Evolutionary conservation across 2,113 vertebrate genomes (phyloP), one percentile per base, ranked within the genome.

Genomic region (Chunga burmeisteri): DNA sequence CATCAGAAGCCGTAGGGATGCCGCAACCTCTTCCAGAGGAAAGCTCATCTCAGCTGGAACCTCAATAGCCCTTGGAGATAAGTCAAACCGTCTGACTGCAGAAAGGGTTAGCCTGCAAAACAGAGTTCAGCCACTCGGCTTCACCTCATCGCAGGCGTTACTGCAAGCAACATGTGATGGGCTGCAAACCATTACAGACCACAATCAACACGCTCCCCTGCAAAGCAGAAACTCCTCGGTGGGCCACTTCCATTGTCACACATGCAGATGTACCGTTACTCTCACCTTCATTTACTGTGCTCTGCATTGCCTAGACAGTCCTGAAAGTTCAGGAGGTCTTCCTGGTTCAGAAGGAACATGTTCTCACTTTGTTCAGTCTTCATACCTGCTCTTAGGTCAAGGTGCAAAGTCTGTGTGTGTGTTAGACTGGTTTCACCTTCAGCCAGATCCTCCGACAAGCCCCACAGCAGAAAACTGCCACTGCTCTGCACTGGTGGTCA

Each of bases 81-180:
- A 0, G 0, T 30, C 23, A 22, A 18, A 5, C 13, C 29, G 36
- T 66, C 34, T 23, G 47, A 44, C 11, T 10, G 13, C 15, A 62
- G 53, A 67, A 49, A 56, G 25, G 32, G 17, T 6, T 0, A 80
- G 32, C 32, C 29, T 59, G 29, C 26, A 22, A 81, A 68, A 15
- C 4, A 25, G 13, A 25, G 67, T 49, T 58, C 56, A 86, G 42
- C 15, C 29, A 46, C 26, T n/a, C 1, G 2, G 50, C 32, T 75
- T 61, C 67, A 44, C 36, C 36, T 81, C 26, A 46, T 6, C 47
- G 11, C 34, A 32, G 20, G 13, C 1, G 2, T 19, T 46, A 32
- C 61, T 10, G 46, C 44, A 59, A 78, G 29, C 32, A 50, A 32
- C 13, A 5, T 2, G 10, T 5, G 36, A 18, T 27, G 42, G 9